These are phyloP conservation scores for Agonum fuliginosum DNA, from an alignment of 2,888 invertebrate genomes.

Conservation along the genomic window DNA sequence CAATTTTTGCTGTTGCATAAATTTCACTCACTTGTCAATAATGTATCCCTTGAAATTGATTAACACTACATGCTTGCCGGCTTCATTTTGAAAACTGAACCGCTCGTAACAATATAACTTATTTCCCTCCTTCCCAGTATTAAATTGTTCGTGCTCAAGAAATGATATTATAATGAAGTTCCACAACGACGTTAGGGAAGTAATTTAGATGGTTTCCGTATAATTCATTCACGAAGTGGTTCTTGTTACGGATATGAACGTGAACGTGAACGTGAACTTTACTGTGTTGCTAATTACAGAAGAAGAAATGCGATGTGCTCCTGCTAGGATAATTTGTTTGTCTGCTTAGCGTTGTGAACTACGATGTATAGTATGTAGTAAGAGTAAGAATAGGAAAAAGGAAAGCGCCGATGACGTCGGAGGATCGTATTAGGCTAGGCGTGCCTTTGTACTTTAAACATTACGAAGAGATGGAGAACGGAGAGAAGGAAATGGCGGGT, in stretches of 20 bases:
- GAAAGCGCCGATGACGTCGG: not conserved
- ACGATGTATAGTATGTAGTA: not conserved
- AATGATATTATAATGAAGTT: not conserved
- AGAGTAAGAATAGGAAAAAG: not conserved
- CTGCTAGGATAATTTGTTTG: not conserved
- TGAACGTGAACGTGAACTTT: no score
- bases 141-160: not conserved
- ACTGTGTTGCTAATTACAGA: constrained; percentile 13
- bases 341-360: no score
- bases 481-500: not conserved
- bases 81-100: not conserved
- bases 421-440: constrained; percentile 10
- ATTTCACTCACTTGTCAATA: no score
- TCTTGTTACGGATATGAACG: constrained; percentile 5
- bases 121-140: no score
- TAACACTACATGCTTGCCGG: no score
- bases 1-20: no score
- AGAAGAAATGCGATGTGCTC: constrained; percentile 20
- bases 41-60: no score
- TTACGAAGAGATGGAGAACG: not conserved
- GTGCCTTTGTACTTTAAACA: constrained; percentile 20
- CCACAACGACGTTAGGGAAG: not conserved
- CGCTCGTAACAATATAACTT: no score
- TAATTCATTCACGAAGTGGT: constrained; percentile 26
- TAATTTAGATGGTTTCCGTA: constrained; percentile 23